Conservation (phyloP, 2,888 invertebrate genomes). For the Drosophila nigritarsus region DNA sequence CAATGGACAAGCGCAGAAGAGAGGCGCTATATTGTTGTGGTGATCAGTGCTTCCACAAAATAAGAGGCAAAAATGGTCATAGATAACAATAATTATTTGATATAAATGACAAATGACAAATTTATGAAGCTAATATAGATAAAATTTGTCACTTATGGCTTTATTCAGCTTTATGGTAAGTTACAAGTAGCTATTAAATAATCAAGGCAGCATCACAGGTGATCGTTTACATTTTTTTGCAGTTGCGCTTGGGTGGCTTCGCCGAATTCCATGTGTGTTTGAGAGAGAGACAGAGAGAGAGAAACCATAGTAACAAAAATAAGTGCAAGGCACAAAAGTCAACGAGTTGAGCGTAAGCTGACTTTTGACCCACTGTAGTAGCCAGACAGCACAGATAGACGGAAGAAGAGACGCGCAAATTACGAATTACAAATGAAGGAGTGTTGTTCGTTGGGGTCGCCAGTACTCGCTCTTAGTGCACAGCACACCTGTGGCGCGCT, state of each 20-base stretch:
- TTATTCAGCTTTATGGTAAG: neutral
- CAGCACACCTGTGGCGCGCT: slow-evolving; percentile 77
- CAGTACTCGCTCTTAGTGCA: slow-evolving; percentile 49
- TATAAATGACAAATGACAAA: neutral
- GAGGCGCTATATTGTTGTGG: neutral
- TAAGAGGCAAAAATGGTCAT: neutral
- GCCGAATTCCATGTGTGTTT: neutral
- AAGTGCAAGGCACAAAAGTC: slow-evolving; percentile 31
- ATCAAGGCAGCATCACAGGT: neutral
- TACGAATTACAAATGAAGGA: slow-evolving; percentile 30
- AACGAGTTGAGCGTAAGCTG: slow-evolving; percentile 25
- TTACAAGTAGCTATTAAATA: neutral
- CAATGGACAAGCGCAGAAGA: neutral
- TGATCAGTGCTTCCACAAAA: neutral
- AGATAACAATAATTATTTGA: neutral
- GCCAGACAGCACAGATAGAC: slow-evolving; percentile 12
- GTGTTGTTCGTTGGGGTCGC: slow-evolving; percentile 24
- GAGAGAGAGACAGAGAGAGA: neutral
- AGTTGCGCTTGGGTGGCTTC: slow-evolving; percentile 14
- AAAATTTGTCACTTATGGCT: neutral
- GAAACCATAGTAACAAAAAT: slow-evolving; percentile 5
- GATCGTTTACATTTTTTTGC: slow-evolving; percentile 4
- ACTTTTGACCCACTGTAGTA: slow-evolving; percentile 15
- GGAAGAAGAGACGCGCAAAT: slow-evolving; percentile 21
- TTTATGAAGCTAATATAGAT: neutral